Percentiles rank a stretch among this genome's conserved stretches.
These are phyloP conservation scores for Holacanthus passer DNA, from an alignment of 2,113 vertebrate genomes.

Conservation along the genomic window DNA sequence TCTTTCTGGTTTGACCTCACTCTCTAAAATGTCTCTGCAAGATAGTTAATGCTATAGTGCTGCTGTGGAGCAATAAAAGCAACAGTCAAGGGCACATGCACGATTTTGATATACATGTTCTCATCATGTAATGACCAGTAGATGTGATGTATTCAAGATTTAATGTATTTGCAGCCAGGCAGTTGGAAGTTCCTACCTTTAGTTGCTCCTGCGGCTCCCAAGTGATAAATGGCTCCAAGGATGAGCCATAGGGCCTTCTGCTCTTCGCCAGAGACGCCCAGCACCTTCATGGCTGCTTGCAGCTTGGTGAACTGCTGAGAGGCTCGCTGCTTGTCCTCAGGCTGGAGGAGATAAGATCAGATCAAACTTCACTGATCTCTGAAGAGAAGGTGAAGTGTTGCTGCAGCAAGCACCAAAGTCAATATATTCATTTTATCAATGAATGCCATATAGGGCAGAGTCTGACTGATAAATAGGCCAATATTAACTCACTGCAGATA, in stretches of 20 bases:
- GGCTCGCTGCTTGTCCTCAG: constrained; percentile 95
- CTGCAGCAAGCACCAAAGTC: too few species aligned
- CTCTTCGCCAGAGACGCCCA: constrained; percentile 92
- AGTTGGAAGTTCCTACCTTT: constrained; percentile 87
- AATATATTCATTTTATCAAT: too few species aligned
- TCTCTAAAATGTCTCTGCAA: neutral
- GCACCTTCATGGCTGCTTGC: constrained; percentile 96
- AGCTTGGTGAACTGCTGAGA: constrained; percentile 95
- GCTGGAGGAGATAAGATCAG: constrained; percentile 71
- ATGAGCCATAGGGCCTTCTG: constrained; percentile 92
- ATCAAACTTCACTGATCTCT: constrained; percentile 5
- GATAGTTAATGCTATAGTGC: neutral
- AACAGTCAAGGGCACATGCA: neutral
- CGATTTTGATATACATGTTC: neutral
- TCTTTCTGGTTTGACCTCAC: neutral
- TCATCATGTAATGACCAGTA: too few species aligned
- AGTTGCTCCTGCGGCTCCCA: constrained; percentile 95
- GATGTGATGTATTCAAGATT: too few species aligned
- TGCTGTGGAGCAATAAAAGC: too few species aligned
- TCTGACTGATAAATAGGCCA: neutral
- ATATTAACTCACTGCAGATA: neutral
- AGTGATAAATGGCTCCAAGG: constrained; percentile 93
- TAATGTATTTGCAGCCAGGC: neutral
- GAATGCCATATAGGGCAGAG: too few species aligned
- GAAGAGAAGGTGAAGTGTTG: too few species aligned